Evolutionary conservation across 2,888 invertebrate genomes (phyloP), one percentile per base, ranked within the genome.

Genomic region (Dorcus hopei): DNA sequence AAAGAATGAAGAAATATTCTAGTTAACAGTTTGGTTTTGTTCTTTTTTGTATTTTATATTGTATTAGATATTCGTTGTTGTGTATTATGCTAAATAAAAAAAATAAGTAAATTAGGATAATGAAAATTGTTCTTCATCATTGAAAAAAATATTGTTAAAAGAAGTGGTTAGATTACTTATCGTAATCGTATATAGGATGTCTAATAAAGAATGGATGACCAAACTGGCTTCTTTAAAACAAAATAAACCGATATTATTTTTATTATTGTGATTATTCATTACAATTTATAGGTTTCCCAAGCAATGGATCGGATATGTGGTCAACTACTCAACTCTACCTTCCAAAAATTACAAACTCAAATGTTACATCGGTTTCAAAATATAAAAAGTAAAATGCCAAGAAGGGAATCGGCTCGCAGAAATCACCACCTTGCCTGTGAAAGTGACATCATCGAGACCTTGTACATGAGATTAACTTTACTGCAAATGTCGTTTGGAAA

Each of bases 401-500:
- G 95, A 49, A 81, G 93, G 61, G 95, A 96, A 77, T 95, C 95
- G 1, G 95, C 95, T 5, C 84, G 96, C 45, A 85, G 95, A 38
- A 93, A 90, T 76, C 96, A 96, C 78, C 91, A 91, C 0, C 80
- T 95, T 68, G 93, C 95, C 23, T 91, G 93, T 73, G 95, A 95
- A 80, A 92, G 91, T 41, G 95, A 95, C 78, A 95, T 95, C 49
- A 89, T 95, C 72, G 95, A 95, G 79, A 95, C 95, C 0, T 82
- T 95, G 66, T 93, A 95, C 73, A 96, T 95, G 89, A 85, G 95
- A 65, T 83, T 96, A 52, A 93, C 93, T 54, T 80, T 96, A 57
- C 81, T 96, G 61, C 93, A 94, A 79, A 95, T 95, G 95, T 91
- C 94, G 16, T 94, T 95, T 81, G 93, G 93, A 52, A 95, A 95